Evolutionary conservation across 2,888 invertebrate species (phyloP).

Genomic region (Lithophane socia): DNA sequence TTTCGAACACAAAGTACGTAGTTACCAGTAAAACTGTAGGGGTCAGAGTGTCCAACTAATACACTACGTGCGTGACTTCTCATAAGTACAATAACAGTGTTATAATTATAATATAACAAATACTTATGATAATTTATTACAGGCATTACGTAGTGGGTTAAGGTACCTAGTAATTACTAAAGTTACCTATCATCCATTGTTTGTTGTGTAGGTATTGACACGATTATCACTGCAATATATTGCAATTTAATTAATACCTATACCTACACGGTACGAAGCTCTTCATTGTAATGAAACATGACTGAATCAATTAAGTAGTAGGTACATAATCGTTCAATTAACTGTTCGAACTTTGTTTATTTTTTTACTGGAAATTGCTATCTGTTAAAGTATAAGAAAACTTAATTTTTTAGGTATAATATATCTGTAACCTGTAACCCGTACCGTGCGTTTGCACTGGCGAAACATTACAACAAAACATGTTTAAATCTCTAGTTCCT

Average conservation of each 20-base stretch:
- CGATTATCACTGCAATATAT: slow-evolving; percentile 15
- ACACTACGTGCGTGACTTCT: slow-evolving; percentile 10
- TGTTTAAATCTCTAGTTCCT: too few relatives aligned
- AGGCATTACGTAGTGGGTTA: slow-evolving; percentile 40
- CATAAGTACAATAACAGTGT: slow-evolving; percentile 23
- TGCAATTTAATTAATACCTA: slow-evolving; percentile 1
- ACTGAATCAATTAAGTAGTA: not conserved
- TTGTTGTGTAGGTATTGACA: slow-evolving; percentile 14
- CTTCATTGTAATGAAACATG: not conserved
- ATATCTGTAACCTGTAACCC: too few relatives aligned
- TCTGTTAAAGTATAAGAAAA: too few relatives aligned
- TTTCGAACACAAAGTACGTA: slow-evolving; percentile 23
- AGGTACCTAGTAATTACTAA: slow-evolving; percentile 33
- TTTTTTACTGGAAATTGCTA: not conserved
- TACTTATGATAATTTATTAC: slow-evolving; percentile 40
- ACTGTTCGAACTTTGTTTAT: not conserved
- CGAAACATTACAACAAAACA: too few relatives aligned
- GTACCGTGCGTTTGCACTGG: too few relatives aligned
- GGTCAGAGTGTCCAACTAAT: slow-evolving; percentile 12
- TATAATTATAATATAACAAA: slow-evolving; percentile 13
- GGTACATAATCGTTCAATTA: not conserved
- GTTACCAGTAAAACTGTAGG: slow-evolving; percentile 30
- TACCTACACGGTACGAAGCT: slow-evolving; percentile 4
- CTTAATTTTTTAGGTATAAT: too few relatives aligned
- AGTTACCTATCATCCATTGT: slow-evolving; percentile 18